Evolutionary conservation across 2,797 vertebrate genomes (phyloP).

Genomic region (Fundulus diaphanus): DNA sequence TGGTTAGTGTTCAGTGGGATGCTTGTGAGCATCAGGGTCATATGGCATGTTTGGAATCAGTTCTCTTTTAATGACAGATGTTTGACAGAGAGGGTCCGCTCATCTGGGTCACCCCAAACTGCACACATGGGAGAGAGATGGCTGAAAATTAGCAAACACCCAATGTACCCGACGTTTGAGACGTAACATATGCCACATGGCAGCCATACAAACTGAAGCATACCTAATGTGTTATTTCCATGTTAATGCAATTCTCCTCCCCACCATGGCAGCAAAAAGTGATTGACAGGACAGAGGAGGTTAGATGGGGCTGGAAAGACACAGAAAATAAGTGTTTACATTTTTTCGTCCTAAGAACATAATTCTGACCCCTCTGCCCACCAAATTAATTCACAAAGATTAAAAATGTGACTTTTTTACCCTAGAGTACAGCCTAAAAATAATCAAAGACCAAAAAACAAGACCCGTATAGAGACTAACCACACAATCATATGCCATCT

Average conservation of each 20-base stretch:
- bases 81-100: slow-evolving; percentile 7
- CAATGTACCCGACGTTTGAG: slow-evolving; percentile 48
- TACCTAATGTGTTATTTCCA: slow-evolving; percentile 87
- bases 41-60: slow-evolving; percentile 54
- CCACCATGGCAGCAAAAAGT: slow-evolving; percentile 84
- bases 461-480: slow-evolving; percentile 52
- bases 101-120: slow-evolving; percentile 40
- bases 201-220: slow-evolving; percentile 79
- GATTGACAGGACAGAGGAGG: slow-evolving; percentile 75
- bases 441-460: slow-evolving; percentile 50
- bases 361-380: slow-evolving; percentile 43
- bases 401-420: slow-evolving; percentile 55
- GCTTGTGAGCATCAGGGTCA: slow-evolving; percentile 58
- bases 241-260: slow-evolving; percentile 80
- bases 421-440: slow-evolving; percentile 35
- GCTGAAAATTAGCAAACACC: slow-evolving; percentile 51
- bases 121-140: slow-evolving; percentile 26
- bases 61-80: slow-evolving; percentile 63
- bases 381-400: slow-evolving; percentile 46
- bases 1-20: slow-evolving; percentile 46
- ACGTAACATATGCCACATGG: slow-evolving; percentile 67
- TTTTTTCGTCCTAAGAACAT: slow-evolving; percentile 45
- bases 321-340: slow-evolving; percentile 42
- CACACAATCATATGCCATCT: slow-evolving; percentile 62
- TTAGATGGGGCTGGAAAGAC: slow-evolving; percentile 36